Base-by-base conservation (phyloP, 1,140 invertebrate species). In the Schmidtea mediterranea region DNA sequence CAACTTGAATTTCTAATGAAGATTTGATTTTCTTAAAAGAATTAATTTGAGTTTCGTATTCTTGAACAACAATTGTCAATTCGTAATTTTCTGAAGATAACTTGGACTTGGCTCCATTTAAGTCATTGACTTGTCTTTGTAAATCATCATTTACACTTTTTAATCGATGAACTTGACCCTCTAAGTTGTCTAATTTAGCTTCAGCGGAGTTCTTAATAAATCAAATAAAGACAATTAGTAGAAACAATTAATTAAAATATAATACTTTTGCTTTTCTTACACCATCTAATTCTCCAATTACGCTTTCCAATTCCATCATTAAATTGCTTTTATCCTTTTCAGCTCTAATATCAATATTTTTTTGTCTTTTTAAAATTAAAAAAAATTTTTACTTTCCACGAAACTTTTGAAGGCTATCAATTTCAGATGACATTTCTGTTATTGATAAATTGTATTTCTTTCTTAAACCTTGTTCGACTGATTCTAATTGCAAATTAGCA, bases 261-360 rank as follows among this genome's bases (percentile, higher is more conserved):
- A 19, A 5, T 41, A 41, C 59, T 56, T 61, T 61, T 23, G 56
- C 55, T 54, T 65, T 65, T 48, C 53, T 50, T 24, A 61, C 50
- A 47, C 55, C 54, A 50, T 65, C 63, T 10, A 61, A 55, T 13
- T 55, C 52, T 32, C 55, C 54, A 2, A 61, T 55, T 13, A 63
- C 32, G 24, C 55, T 56, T 50, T 66, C 63, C 47, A 66, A 61
- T 55, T 66, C 63, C 49, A 66, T 54, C 32, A 65, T 54, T 18
- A 65, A 55, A 32, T 55, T 57, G 21, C 55, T 55, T 52, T 63
- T 65, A 49, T 66, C 63, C 51, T 66, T 66, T 51, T 66, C 63
- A 23, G 56, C 51, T 48, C 63, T 64, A 51, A 19, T 3, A 19
- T 6, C 3, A 32, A 10, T 32, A 32, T 6, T 32, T 32, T 3